phyloP scores from a whole-genome alignment of 2,797 vertebrate species.

The Gymnocypris eckloni region DNA sequence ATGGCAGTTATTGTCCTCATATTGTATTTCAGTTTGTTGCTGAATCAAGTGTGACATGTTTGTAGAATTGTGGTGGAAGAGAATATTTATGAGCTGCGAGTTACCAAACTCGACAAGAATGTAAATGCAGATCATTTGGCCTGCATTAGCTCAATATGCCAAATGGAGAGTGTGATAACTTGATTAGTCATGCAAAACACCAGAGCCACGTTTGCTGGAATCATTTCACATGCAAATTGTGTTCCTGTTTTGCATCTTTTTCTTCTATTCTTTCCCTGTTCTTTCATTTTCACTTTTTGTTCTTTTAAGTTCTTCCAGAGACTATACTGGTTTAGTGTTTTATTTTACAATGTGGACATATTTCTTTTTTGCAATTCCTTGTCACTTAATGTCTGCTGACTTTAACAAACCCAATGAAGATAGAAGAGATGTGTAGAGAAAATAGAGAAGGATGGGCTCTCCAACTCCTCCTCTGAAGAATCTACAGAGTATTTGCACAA shows the following conservation, averaged over 20 bases:
- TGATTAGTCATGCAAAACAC: slow-evolving; percentile 42
- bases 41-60: slow-evolving; percentile 12
- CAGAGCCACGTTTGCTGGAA: slow-evolving; percentile 23
- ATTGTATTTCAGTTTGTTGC: neutral
- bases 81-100: slow-evolving; percentile 25
- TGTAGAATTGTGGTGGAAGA: neutral
- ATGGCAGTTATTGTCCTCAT: neutral
- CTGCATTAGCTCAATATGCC: slow-evolving; percentile 36
- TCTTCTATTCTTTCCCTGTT: neutral
- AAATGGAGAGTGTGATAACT: slow-evolving; percentile 36
- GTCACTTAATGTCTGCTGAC: neutral
- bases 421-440: neutral
- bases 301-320: neutral
- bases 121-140: slow-evolving; percentile 2
- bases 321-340: neutral
- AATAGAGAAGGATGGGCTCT: neutral
- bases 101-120: slow-evolving; percentile 29
- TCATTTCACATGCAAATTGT: slow-evolving; percentile 45
- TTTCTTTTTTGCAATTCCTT: neutral
- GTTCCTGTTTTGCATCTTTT: slow-evolving; percentile 22
- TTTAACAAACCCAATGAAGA: neutral
- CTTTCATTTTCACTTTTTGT: slow-evolving; percentile 5
- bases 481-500: neutral
- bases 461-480: neutral
- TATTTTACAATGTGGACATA: neutral